Evolutionary conservation across 2,888 invertebrate species (phyloP).

Genomic region (Agapostemon virescens): DNA sequence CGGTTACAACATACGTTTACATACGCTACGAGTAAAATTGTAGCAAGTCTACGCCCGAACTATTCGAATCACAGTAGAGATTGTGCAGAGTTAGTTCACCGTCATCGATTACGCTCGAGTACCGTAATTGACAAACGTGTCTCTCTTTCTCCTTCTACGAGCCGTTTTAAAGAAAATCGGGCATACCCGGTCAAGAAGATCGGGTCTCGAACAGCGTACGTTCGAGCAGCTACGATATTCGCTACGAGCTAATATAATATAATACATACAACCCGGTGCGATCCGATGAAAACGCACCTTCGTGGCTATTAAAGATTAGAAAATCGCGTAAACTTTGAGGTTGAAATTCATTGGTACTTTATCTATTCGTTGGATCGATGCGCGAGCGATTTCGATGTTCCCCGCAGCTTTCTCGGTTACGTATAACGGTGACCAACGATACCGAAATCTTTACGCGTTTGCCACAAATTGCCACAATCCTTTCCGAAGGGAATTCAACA

Average conservation of each 20-base stretch:
- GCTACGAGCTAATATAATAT: slow-evolving; percentile 16
- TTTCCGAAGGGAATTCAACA: too few species aligned
- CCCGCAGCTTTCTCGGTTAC: neutral
- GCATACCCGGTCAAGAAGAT: neutral
- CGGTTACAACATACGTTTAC: slow-evolving; percentile 14
- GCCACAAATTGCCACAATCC: too few species aligned
- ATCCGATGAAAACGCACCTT: slow-evolving; percentile 4
- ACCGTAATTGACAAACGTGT: neutral
- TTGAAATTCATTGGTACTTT: slow-evolving; percentile 35
- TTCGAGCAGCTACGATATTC: neutral
- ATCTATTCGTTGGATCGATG: slow-evolving; percentile 2
- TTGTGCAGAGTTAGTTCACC: slow-evolving; percentile 27
- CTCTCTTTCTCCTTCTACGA: neutral
- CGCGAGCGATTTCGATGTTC: neutral
- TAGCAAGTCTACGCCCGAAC: slow-evolving; percentile 26
- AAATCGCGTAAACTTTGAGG: slow-evolving; percentile 42
- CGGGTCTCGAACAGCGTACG: slow-evolving; percentile 17
- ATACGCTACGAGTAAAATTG: slow-evolving; percentile 29
- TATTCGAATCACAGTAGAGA: slow-evolving; percentile 42
- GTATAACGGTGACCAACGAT: too few species aligned
- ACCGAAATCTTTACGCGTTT: neutral
- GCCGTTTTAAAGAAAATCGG: neutral
- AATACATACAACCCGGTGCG: neutral
- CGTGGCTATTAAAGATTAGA: slow-evolving; percentile 35
- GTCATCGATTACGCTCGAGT: slow-evolving; percentile 1